These are phyloP conservation scores for Acanthococcus lagerstroemiae DNA, from an alignment of 2,888 invertebrate species.

Conservation along the genomic window DNA sequence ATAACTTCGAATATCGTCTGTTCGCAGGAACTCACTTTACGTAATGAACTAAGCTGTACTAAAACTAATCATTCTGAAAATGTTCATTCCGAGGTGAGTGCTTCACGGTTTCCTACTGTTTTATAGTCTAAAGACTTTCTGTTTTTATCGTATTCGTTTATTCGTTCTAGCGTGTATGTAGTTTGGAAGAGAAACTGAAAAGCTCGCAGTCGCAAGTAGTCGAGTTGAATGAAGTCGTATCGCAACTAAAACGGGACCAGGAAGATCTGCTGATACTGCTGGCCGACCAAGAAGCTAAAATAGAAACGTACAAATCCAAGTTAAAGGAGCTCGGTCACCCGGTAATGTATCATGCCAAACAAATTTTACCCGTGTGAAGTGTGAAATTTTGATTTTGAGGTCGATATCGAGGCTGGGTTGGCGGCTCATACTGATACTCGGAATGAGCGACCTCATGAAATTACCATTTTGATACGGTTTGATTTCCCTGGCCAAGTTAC, in stretches of 20 bases:
- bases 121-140: not conserved
- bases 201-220: slow-evolving; percentile 6
- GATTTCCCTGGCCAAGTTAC: too few species aligned
- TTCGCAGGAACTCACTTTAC: not conserved
- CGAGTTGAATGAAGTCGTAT: slow-evolving; percentile 5
- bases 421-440: too few species aligned
- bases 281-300: slow-evolving; percentile 73
- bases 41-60: not conserved
- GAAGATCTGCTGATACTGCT: slow-evolving; percentile 83
- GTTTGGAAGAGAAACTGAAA: slow-evolving; percentile 7
- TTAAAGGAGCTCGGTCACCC: slow-evolving; percentile 49
- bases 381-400: too few species aligned
- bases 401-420: too few species aligned
- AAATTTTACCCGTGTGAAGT: too few species aligned
- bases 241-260: slow-evolving; percentile 69
- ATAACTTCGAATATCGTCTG: not conserved
- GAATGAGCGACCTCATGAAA: too few species aligned
- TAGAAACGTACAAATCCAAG: slow-evolving; percentile 54
- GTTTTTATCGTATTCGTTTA: not conserved
- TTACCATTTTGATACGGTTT: too few species aligned
- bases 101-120: not conserved
- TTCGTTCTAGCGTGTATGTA: not conserved
- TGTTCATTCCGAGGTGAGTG: not conserved
- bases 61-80: not conserved
- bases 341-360: too few species aligned